Percentiles rank a stretch among this genome's conserved stretches.
phyloP scores from a whole-genome alignment of 2,113 vertebrate genomes.

The Murina feae region DNA sequence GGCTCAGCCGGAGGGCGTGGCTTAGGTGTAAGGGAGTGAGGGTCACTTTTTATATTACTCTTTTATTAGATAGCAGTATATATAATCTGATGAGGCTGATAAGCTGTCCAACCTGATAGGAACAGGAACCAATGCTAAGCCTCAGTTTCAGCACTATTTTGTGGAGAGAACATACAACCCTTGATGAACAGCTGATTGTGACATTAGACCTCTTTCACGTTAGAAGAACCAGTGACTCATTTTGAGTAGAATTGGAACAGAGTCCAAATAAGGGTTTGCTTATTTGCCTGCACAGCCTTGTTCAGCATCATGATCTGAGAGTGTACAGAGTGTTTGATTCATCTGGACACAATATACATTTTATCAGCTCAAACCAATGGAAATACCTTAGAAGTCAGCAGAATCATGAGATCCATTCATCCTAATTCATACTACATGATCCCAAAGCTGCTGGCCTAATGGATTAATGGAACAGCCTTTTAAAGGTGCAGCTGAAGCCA shows the following conservation, averaged over 20 bases:
- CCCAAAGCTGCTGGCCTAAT: not conserved
- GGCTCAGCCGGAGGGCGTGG: too few relatives aligned
- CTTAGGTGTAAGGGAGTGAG: too few relatives aligned
- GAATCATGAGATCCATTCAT: not conserved
- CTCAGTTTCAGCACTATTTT: not conserved
- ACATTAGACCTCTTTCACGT: not conserved
- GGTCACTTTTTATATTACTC: too few relatives aligned
- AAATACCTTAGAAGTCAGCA: not conserved
- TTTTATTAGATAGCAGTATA: too few relatives aligned
- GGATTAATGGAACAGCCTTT: not conserved
- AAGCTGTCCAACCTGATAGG: not conserved
- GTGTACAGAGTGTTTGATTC: not conserved
- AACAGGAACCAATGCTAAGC: not conserved
- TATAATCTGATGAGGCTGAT: not conserved
- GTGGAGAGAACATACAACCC: not conserved
- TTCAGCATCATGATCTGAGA: not conserved
- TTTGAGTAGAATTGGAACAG: not conserved
- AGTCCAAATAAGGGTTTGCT: not conserved
- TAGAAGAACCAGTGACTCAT: not conserved
- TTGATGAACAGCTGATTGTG: not conserved
- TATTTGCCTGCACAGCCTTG: not conserved
- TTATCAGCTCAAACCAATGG: not conserved
- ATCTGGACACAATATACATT: not conserved
- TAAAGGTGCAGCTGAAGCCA: not conserved
- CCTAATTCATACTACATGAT: rapidly evolving